Evolutionary conservation across 2,888 invertebrate genomes (phyloP).

Genomic region (Alloplasta piceator): DNA sequence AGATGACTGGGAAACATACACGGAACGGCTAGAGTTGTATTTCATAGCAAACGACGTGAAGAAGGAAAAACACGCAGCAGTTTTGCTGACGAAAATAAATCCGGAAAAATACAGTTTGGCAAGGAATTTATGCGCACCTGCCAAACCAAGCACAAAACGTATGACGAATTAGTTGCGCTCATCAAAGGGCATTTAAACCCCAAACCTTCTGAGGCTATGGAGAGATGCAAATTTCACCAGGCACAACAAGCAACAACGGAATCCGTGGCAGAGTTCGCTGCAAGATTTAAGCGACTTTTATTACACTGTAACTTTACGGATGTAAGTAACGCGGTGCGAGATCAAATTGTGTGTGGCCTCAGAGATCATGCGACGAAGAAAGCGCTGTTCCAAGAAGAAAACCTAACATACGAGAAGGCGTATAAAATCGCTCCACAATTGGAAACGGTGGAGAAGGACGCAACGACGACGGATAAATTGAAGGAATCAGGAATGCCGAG

Average conservation of each 20-base stretch:
- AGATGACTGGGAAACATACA: conserved; percentile 20
- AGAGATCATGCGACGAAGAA: conserved; percentile 35
- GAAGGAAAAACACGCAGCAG: conserved; percentile 30
- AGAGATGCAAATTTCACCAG: conserved; percentile 39
- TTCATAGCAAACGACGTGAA: conserved; percentile 32
- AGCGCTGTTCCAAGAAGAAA: conserved; percentile 29
- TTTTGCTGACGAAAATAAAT: conserved; percentile 35
- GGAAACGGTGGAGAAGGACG: conserved; percentile 48
- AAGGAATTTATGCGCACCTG: conserved; percentile 37
- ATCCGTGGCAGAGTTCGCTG: conserved; percentile 70
- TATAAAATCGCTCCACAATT: conserved; percentile 38
- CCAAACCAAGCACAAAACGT: conserved; percentile 1
- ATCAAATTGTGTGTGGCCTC: conserved; percentile 38
- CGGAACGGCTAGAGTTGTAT: conserved; percentile 33
- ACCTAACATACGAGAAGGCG: conserved; percentile 35
- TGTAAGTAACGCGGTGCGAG: conserved; percentile 26
- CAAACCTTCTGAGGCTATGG: conserved; percentile 47
- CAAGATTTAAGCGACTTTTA: conserved; percentile 83
- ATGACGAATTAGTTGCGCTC: neutral
- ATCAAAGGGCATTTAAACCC: conserved; percentile 31
- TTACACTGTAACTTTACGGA: conserved; percentile 70
- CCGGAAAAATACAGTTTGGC: conserved; percentile 37
- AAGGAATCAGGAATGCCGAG: no score
- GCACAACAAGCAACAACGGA: conserved; percentile 70
- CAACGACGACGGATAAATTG: conserved; percentile 32